Percentiles rank a stretch among this genome's conserved stretches.
phyloP scores from a whole-genome alignment of 2,888 invertebrate genomes.

The Meloe dianella region DNA sequence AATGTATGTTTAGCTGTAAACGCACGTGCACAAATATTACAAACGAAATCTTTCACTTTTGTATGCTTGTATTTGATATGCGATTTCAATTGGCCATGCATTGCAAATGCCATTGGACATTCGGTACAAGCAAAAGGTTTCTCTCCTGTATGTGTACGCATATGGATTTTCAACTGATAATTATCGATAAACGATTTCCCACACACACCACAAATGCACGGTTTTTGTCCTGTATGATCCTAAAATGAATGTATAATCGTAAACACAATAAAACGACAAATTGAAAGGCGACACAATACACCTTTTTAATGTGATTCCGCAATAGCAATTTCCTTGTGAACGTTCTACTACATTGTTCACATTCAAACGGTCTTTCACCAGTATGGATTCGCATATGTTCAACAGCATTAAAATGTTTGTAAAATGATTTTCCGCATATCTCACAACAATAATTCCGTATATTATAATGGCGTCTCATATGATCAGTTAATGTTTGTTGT shows the following conservation, averaged over 20 bases:
- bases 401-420: constrained; percentile 30
- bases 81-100: constrained; percentile 34
- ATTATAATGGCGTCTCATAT: no score
- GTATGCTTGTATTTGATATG: constrained; percentile 35
- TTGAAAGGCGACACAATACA: no score
- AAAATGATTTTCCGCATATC: constrained; percentile 33
- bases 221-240: background rate
- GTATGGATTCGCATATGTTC: constrained; percentile 48
- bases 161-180: constrained; percentile 13
- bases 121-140: constrained; percentile 32
- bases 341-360: constrained; percentile 34
- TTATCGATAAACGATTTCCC: background rate
- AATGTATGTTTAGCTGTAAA: constrained; percentile 34
- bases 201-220: background rate
- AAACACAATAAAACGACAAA: no score
- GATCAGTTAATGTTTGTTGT: constrained; percentile 27
- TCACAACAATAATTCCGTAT: constrained; percentile 29
- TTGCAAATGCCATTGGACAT: constrained; percentile 32
- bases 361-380: constrained; percentile 48
- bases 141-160: constrained; percentile 31
- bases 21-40: constrained; percentile 33
- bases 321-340: constrained; percentile 34
- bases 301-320: constrained; percentile 25
- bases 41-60: constrained; percentile 31
- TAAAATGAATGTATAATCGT: background rate